phyloP scores from a whole-genome alignment of 2,113 vertebrate genomes.

The Odobenus rosmarus region DNA sequence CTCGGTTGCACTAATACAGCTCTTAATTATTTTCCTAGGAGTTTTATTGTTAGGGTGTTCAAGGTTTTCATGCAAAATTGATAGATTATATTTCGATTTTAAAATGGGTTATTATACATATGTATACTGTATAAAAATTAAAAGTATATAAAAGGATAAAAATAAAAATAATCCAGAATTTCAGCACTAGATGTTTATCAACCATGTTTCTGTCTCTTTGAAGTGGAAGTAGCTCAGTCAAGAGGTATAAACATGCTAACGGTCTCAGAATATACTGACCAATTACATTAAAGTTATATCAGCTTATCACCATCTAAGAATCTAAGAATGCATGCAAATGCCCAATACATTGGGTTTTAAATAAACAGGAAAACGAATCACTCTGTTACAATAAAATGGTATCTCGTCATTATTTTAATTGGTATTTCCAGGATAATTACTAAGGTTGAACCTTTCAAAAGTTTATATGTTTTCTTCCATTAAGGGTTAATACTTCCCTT shows the following conservation, averaged over 20 bases:
- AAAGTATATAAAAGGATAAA: neutral
- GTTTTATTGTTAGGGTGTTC: neutral
- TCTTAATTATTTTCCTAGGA: slow-evolving; percentile 18
- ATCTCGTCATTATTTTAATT: neutral
- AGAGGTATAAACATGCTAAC: neutral
- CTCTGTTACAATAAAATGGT: neutral
- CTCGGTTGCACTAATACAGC: neutral
- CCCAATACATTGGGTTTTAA: neutral
- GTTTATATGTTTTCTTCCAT: neutral
- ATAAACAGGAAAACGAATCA: neutral
- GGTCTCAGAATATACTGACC: neutral
- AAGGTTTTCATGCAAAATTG: neutral
- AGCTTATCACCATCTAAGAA: neutral
- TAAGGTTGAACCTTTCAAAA: neutral
- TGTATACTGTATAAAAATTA: neutral
- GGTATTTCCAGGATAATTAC: neutral
- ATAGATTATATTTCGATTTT: neutral
- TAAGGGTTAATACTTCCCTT: neutral
- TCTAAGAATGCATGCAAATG: slow-evolving; percentile 5
- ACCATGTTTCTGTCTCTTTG: neutral
- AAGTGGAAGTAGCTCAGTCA: neutral
- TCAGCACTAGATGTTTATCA: neutral
- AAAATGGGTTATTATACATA: neutral
- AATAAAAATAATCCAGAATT: neutral
- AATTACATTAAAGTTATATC: neutral